Evolutionary conservation across 2,113 vertebrate genomes (phyloP).

Genomic region (Crocuta crocuta): DNA sequence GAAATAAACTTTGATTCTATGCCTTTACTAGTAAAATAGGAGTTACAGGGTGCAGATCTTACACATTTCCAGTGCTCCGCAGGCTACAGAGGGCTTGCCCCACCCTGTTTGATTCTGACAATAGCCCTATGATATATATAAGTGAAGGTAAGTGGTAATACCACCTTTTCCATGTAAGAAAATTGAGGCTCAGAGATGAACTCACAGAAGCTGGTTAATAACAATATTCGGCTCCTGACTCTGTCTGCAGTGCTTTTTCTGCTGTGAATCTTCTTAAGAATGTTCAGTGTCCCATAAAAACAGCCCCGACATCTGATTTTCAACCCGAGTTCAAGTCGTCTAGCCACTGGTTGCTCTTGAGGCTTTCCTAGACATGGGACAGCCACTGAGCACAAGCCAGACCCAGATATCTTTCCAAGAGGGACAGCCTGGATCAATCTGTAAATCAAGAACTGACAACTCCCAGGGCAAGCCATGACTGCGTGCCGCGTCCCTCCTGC

Average conservation of each 20-base stretch:
- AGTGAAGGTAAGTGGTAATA: not conserved
- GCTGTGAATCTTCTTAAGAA: not conserved
- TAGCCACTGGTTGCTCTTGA: not conserved
- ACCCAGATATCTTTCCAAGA: not conserved
- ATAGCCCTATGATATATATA: not conserved
- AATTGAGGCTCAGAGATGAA: conserved; percentile 10
- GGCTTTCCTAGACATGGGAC: not conserved
- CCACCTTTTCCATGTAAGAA: not conserved
- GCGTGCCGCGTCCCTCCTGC: not conserved
- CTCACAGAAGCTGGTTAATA: not conserved
- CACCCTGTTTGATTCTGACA: not conserved
- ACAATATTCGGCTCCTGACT: not conserved
- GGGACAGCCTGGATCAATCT: not conserved
- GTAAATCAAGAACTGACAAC: not conserved
- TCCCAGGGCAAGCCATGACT: not conserved
- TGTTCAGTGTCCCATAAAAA: not conserved
- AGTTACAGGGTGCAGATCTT: not conserved
- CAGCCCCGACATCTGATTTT: not conserved
- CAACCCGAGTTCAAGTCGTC: not conserved
- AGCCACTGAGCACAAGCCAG: not conserved
- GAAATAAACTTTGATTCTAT: not conserved
- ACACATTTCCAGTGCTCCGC: not conserved
- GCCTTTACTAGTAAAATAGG: not conserved
- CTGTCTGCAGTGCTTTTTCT: not conserved
- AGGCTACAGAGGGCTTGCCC: not conserved